Evolutionary conservation across 2,888 invertebrate species (phyloP), one percentile per base, ranked within the genome.

Genomic region (Campaea margaritaria): DNA sequence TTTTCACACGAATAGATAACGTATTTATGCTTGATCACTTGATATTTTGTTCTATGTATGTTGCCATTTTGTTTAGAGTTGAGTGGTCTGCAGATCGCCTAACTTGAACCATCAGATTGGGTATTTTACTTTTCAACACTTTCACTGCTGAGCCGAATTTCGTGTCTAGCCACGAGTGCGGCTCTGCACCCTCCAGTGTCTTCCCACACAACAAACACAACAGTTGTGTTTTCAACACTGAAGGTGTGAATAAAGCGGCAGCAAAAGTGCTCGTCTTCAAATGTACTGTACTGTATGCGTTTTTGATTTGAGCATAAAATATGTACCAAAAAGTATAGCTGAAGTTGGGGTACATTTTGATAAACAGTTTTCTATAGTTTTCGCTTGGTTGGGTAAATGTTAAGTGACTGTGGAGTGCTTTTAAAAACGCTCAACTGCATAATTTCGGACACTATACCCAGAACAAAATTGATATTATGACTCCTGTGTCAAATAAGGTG

Each of bases 401-500:
- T 28, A n/a, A 27, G 27, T 27, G 27, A 27, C 13, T 48, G 58
- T 42, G 42, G 39, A 27, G 31, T 28, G 28, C 42, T 43, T 65
- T 56, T 58, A 50, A 53, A 58, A 59, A 58, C 51, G 64, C 62
- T 53, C 9, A 9, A 34, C 36, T 50, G 36, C 48, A 31, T 56
- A 41, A 54, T 42, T 39, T 58, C 51, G 38, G 58, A 74, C 61
- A 65, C 65, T 72, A 69, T 76, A 69, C 80, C 80, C 83, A 81
- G 82, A 83, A 81, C 76, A 78, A 79, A 69, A 75, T 77, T 83
- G 80, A 85, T 85, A 82, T 83, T 82, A 80, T 57, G 75, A 76
- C 74, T 76, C 82, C 74, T 77, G 89, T 88, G 88, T 89, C 90
- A 87, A 89, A 86, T 81, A 79, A 79, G 91, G 90, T 90, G 89